Evolutionary conservation across 2,113 vertebrate species (phyloP), one percentile per base, ranked within the genome.

Genomic region (Ciconia boyciana): DNA sequence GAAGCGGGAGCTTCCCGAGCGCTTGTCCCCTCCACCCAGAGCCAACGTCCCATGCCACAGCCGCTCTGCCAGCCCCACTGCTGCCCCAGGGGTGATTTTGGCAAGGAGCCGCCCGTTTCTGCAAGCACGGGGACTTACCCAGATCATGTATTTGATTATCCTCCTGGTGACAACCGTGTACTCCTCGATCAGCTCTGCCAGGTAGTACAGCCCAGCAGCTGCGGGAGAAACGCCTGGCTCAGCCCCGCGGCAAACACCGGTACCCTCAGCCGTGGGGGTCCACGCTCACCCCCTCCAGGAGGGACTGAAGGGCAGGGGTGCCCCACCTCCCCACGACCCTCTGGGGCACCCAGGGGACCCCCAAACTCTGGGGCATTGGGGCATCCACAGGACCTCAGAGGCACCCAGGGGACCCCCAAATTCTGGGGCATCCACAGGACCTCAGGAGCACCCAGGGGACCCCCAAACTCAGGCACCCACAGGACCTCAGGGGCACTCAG

Each of bases 101-200:
- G 62, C 20, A 25, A 49, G 69, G 13, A 65, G n/a, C 43, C 7
- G 4, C 12, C 14, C 7, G 3, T 13, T 25, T 12, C 18, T 16
- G 41, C 34, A 2, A n/a, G 25, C 41, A 2, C 13, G 0, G 39
- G 48, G 61, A 64, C 99, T 99, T 94, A 99, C 99, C 99, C 99
- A 98, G 91, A 99, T 99, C 99, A 99, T 99, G 97, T 99, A 99
- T 52, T 99, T 99, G 97, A 99, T 99, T 89, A 99, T 99, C 89
- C 99, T 98, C 96, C 99, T 99, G 83, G 99, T 99, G 82, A 98
- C 98, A 9, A 99, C 99, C 6, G 99, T 99, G 97, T 99, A 99
- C 95, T 99, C 99, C 97, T 99, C 99, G 83, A 99, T 99, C 88
- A 99, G 95, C 97, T 99, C 99, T 12, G 99, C 99, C 97, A 99